phyloP scores from a whole-genome alignment of 2,888 invertebrate genomes.

The Miltochrista miniata region DNA sequence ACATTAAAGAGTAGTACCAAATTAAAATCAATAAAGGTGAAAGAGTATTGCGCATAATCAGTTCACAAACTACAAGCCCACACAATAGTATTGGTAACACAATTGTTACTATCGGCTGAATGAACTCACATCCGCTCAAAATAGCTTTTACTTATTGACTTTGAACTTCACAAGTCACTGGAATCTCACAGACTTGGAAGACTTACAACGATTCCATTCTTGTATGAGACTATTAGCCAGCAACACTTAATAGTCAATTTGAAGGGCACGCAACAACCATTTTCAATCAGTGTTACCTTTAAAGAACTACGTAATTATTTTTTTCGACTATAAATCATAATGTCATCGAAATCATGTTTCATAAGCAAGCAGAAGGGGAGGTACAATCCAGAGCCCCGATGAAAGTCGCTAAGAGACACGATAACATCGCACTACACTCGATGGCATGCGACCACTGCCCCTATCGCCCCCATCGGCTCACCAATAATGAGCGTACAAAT shows the following conservation, averaged over 20 bases:
- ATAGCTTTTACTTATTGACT: conserved; percentile 52
- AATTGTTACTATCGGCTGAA: conserved; percentile 39
- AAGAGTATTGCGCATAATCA: conserved; percentile 13
- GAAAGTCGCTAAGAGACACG: conserved; percentile 78
- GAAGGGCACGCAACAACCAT: conserved; percentile 35
- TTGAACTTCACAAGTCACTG: conserved; percentile 51
- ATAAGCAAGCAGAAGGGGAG: conserved; percentile 55
- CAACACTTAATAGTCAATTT: conserved; percentile 39
- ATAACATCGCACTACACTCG: conserved; percentile 71
- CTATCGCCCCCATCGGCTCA: conserved; percentile 80
- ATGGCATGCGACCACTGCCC: conserved; percentile 78
- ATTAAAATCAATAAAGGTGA: conserved; percentile 1
- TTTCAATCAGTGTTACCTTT: conserved; percentile 48
- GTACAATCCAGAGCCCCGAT: conserved; percentile 74
- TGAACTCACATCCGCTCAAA: conserved; percentile 43
- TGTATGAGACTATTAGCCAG: conserved; percentile 29
- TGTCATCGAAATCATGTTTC: conserved; percentile 74
- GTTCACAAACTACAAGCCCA: conserved; percentile 28
- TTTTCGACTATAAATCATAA: conserved; percentile 62
- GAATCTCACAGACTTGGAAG: conserved; percentile 39
- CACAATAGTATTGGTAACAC: conserved; percentile 39
- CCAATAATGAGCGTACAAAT: conserved; percentile 82
- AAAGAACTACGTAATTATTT: conserved; percentile 42
- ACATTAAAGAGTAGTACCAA: neutral
- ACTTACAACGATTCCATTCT: conserved; percentile 33